These are phyloP conservation scores for Neosalanx taihuensis DNA, from an alignment of 2,797 vertebrate genomes.

Conservation along the genomic window DNA sequence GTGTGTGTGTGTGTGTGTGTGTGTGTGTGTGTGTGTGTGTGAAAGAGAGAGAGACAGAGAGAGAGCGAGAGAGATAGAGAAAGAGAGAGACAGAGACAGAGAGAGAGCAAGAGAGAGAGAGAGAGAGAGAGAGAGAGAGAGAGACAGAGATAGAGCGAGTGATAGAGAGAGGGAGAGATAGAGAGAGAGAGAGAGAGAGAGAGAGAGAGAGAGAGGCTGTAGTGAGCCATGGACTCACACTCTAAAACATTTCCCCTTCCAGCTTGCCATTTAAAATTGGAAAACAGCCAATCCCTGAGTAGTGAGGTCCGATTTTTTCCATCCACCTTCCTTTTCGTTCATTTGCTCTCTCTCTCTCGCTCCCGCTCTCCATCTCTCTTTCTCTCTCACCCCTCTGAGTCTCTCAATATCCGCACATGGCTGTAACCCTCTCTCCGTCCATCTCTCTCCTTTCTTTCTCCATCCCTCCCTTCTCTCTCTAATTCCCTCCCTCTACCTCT, in stretches of 20 bases:
- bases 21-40: not conserved
- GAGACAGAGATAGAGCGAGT: no score
- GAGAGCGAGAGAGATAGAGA: no score
- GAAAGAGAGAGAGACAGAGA: not conserved
- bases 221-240: constrained; percentile 46
- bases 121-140: not conserved
- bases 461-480: not conserved
- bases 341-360: not conserved
- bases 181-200: not conserved
- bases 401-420: constrained; percentile 4
- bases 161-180: no score
- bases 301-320: constrained; percentile 22
- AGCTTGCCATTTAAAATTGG: constrained; percentile 64
- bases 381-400: not conserved
- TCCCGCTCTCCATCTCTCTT: not conserved
- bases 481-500: not conserved
- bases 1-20: constrained; percentile 19
- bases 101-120: no score
- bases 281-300: constrained; percentile 54
- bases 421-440: constrained; percentile 26
- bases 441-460: constrained; percentile 3
- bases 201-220: not conserved
- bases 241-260: constrained; percentile 61
- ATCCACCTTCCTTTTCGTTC: constrained; percentile 8
- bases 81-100: no score